Evolutionary conservation across 2,888 invertebrate genomes (phyloP), one percentile per base, ranked within the genome.

Genomic region (Mesorhabditis spiculigera): DNA sequence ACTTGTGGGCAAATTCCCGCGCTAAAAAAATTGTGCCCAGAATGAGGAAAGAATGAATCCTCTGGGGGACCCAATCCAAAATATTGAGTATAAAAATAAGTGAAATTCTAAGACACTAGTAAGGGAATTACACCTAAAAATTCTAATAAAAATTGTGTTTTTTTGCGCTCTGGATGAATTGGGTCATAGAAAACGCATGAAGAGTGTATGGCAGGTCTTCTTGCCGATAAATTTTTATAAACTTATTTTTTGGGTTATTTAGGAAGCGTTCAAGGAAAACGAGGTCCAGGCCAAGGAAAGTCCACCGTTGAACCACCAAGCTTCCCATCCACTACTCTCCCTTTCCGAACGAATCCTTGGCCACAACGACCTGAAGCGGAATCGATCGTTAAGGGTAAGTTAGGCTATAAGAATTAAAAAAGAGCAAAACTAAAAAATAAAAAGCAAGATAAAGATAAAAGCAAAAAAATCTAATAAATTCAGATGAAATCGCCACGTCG

Each of bases 401-500:
- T 41, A 44, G 50, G 45, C 64, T 64, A 45, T 42, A 58, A 41
- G 41, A 43, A 8, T 66, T 67, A 63, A 65, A 68, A 8, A 71
- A 45, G 68, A 67, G 10, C 44, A 61, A 58, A 68, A 69, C 68
- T 43, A 65, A 65, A 10, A 13, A 16, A 43, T 43, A 3, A 65
- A n/a, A 28, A 63, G 10, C 3, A 63, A n/a, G 16, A 28, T 8
- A 43, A 41, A 10, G 10, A 43, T 2, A 65, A 65, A 16, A 65
- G 10, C 4, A 43, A 16, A 13, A 43, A 43, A 16, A 65, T 16
- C 4, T 28, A 28, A 28, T 43, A 50, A 44, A 63, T 73, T 73
- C 63, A 75, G 77, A 75, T 75, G 75, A 78, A 73, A 65, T 79
- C 79, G 62, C 75, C 79, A 16, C 70, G 78, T 45, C 73, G 77